These are phyloP conservation scores for Tyto alba DNA, from an alignment of 2,113 vertebrate genomes.

Conservation along the genomic window DNA sequence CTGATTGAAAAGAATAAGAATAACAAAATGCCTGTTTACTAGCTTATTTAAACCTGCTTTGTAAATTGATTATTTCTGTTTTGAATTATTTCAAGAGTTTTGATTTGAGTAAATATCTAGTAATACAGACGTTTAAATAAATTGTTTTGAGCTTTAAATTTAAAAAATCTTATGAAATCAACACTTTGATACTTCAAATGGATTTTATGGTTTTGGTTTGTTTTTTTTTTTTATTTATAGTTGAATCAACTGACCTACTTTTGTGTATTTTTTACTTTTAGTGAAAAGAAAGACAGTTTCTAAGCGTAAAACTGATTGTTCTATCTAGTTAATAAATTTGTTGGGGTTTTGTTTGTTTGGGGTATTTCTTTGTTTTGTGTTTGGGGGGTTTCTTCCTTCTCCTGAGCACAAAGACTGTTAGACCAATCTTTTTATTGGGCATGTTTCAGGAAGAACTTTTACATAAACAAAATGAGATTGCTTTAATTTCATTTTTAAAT, in stretches of 20 bases:
- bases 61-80: not conserved
- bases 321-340: not conserved
- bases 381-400: not conserved
- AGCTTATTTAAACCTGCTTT: not conserved
- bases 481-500: conserved; percentile 1
- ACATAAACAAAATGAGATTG: not conserved
- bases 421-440: not conserved
- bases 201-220: too few species aligned
- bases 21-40: not conserved
- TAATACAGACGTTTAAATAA: not conserved
- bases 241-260: not conserved
- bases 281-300: not conserved
- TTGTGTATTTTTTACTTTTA: not conserved
- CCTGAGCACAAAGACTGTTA: not conserved
- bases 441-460: not conserved
- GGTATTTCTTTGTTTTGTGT: not conserved
- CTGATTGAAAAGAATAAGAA: not conserved
- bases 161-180: not conserved
- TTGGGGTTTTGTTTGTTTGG: not conserved
- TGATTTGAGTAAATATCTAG: not conserved
- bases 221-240: not conserved
- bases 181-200: not conserved
- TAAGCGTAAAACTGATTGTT: not conserved
- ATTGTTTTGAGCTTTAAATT: not conserved
- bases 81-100: not conserved